Conservation (phyloP, 2,113 vertebrate genomes). For the Rhipidura dahli region DNA sequence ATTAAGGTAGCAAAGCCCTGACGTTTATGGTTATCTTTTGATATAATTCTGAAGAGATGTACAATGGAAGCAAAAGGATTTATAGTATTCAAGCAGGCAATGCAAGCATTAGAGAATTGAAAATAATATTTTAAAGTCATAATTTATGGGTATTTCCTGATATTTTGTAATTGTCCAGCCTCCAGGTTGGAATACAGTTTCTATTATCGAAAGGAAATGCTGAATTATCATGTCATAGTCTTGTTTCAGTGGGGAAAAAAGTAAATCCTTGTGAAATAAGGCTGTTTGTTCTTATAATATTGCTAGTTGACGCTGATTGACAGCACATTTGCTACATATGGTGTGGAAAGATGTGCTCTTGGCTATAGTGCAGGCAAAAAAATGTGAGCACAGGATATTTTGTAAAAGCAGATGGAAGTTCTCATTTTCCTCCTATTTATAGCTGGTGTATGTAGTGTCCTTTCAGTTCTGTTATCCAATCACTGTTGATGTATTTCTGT, state of each 20-base stretch:
- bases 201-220: not conserved
- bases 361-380: not conserved
- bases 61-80: not conserved
- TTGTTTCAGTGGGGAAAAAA: not conserved
- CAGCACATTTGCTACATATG: not conserved
- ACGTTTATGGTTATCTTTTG: not conserved
- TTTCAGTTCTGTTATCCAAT: not conserved
- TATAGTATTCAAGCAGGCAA: not conserved
- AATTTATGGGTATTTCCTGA: not conserved
- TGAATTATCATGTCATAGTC: not conserved
- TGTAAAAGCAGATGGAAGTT: slow-evolving; percentile 25
- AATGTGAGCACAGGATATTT: not conserved
- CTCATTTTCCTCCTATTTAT: not conserved
- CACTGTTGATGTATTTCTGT: not conserved
- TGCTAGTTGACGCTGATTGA: not conserved
- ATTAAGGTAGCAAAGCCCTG: not conserved
- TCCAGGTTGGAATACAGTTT: not conserved
- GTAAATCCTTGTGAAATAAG: not conserved
- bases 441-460: not conserved
- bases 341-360: not conserved
- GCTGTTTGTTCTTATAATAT: not conserved
- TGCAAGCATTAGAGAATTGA: not conserved
- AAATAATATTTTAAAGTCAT: not conserved
- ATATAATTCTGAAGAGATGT: not conserved
- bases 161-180: not conserved